Conservation (phyloP, 2,888 invertebrate species). For the Mamestra brassicae region DNA sequence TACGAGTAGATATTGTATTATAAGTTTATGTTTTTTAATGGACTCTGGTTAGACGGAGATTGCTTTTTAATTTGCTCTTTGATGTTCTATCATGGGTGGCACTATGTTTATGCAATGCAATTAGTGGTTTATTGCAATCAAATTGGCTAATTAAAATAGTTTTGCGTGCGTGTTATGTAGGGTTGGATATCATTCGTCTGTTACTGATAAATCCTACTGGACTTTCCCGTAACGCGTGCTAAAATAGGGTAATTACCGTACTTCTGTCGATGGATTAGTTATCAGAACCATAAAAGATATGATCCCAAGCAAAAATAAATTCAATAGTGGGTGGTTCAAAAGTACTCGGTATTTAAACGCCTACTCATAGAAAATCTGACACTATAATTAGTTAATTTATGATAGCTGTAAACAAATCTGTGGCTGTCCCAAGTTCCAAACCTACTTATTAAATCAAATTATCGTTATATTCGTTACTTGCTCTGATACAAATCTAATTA, state of each 20-base stretch:
- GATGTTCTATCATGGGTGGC: neutral
- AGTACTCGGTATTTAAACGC: neutral
- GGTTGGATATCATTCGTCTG: neutral
- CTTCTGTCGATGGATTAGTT: neutral
- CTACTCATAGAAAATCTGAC: neutral
- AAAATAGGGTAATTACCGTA: too few species aligned
- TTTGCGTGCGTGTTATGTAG: neutral
- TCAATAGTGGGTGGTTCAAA: neutral
- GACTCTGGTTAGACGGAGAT: neutral
- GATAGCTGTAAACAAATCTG: neutral
- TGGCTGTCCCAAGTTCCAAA: neutral
- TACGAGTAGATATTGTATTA: slow-evolving; percentile 22
- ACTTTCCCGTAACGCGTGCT: too few species aligned
- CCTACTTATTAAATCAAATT: neutral
- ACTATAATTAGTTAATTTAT: neutral
- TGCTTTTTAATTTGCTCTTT: slow-evolving; percentile 11
- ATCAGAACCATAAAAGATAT: neutral
- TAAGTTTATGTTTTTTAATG: slow-evolving; percentile 10
- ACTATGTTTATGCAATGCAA: neutral
- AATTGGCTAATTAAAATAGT: neutral
- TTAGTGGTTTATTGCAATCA: neutral
- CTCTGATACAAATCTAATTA: neutral
- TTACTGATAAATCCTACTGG: too few species aligned
- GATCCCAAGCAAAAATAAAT: neutral
- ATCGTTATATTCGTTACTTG: neutral